Percentiles rank a stretch among this genome's conserved stretches.
phyloP scores from a whole-genome alignment of 1,140 invertebrate species.

The Dendroctonus valens region DNA sequence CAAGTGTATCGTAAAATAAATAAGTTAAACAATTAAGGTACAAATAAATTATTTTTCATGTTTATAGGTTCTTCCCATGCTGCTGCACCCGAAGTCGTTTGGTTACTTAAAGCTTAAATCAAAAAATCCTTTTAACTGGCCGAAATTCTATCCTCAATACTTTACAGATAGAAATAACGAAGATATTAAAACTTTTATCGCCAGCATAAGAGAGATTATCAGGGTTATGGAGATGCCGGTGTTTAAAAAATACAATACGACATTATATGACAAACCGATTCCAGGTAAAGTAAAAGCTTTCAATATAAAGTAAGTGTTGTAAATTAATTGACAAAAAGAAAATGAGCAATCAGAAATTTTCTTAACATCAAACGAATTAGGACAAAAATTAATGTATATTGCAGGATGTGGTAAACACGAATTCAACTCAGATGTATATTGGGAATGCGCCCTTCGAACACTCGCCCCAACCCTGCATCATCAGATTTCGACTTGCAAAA shows the following conservation, averaged over 20 bases:
- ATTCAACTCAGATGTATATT: conserved; percentile 61
- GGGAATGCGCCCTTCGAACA: conserved; percentile 68
- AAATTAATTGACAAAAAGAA: too few relatives aligned
- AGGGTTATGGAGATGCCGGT: conserved; percentile 45
- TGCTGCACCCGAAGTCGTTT: conserved; percentile 69
- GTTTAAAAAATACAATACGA: conserved; percentile 48
- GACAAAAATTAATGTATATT: neutral
- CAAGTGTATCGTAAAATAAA: too few relatives aligned
- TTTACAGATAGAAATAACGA: conserved; percentile 54
- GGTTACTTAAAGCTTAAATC: conserved; percentile 60
- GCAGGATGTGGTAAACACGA: conserved; percentile 50
- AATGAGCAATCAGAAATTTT: neutral
- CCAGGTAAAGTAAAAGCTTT: conserved; percentile 46
- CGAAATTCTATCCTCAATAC: conserved; percentile 66
- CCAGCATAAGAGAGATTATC: conserved; percentile 47
- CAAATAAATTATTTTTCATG: conserved; percentile 40
- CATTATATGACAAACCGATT: conserved; percentile 50
- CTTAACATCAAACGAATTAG: neutral
- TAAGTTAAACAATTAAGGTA: too few relatives aligned
- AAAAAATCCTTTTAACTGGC: conserved; percentile 62
- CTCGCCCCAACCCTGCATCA: conserved; percentile 69
- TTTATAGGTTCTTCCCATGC: conserved; percentile 67
- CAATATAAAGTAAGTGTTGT: too few relatives aligned
- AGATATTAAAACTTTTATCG: conserved; percentile 51
- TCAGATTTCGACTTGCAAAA: conserved; percentile 69